Base-by-base conservation (phyloP, 1,140 invertebrate genomes). In the Ostrea edulis region DNA sequence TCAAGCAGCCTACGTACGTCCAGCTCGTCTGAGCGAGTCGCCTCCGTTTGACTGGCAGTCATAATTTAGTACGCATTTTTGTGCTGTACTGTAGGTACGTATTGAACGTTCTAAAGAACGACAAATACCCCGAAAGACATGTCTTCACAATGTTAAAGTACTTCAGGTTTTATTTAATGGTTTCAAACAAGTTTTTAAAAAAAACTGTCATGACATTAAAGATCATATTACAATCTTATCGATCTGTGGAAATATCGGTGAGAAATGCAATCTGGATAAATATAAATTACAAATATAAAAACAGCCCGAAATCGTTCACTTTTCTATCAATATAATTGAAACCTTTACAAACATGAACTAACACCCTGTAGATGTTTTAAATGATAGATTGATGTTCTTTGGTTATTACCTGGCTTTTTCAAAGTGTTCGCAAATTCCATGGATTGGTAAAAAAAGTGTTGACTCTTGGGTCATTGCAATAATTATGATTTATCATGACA, bases 1-100 rank as follows among this genome's bases (percentile, higher is more conserved):
- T 83, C 71, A 20, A 17, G 25, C n/a, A 89, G 22, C 22, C 90
- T 82, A 29, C 83, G 44, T 62, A 83, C 68, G 9, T 11, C 0
- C 65, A 68, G 9, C 65, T 68, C 22, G 4, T n/a, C 25, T 62
- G 17, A 7, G 55, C 55, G 17, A 62, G 5, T n/a, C 12, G 55
- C 17, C 17, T 62, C 55, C 20, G 14, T n/a, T 62, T 62, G 55
- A 62, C n/a, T 62, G 14, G 55, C n/a, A 20, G 12, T n/a, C 55
- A 62, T 62, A 3, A 20, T 5, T 20, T 17, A n/a, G 55, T 20
- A 62, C n/a, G 20, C 17, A 62, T 62, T 62, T 62, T 62, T n/a
- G 55, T 62, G 55, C n/a, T 20, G 55, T 62, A 62, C 55, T 62
- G 55, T 62, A 62, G 55, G 55, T 20, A n/a, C n/a, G n/a, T n/a